Evolutionary conservation across 2,888 invertebrate species (phyloP).

Genomic region (Yponomeuta plumbellus): DNA sequence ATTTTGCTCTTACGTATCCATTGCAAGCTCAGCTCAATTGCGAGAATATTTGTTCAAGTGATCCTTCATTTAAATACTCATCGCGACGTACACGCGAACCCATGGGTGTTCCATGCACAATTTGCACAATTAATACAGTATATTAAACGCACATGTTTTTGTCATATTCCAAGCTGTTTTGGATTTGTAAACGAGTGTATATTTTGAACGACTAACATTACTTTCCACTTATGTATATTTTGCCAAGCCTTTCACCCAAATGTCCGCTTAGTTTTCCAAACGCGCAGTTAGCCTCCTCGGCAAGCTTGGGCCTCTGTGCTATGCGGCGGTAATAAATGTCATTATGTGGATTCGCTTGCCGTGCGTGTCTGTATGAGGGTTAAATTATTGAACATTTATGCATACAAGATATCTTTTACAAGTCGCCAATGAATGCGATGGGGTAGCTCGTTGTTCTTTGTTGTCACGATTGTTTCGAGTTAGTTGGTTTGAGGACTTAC

Average conservation of each 20-base stretch:
- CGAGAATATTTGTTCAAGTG: no score
- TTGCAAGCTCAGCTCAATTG: no score
- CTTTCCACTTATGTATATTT: neutral
- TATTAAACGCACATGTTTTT: no score
- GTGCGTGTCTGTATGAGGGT: constrained; percentile 13
- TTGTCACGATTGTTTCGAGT: neutral
- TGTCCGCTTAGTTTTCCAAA: neutral
- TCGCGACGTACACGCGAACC: no score
- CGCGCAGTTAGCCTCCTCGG: neutral
- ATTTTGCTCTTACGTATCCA: no score
- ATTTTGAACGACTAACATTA: no score
- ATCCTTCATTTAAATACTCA: no score
- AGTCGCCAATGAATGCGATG: constrained; percentile 2
- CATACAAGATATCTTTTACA: constrained; percentile 5
- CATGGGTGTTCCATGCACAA: no score
- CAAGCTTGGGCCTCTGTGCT: neutral
- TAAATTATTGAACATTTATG: constrained; percentile 8
- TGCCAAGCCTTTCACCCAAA: neutral
- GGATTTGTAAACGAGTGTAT: no score
- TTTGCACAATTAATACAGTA: no score
- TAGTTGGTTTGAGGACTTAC: neutral
- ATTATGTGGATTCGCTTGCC: constrained; percentile 24
- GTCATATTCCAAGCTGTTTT: no score
- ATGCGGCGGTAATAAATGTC: constrained; percentile 73
- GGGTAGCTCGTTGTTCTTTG: neutral